phyloP scores from a whole-genome alignment of 2,888 invertebrate genomes.

The Galeopsomyia nigrocyanea region DNA sequence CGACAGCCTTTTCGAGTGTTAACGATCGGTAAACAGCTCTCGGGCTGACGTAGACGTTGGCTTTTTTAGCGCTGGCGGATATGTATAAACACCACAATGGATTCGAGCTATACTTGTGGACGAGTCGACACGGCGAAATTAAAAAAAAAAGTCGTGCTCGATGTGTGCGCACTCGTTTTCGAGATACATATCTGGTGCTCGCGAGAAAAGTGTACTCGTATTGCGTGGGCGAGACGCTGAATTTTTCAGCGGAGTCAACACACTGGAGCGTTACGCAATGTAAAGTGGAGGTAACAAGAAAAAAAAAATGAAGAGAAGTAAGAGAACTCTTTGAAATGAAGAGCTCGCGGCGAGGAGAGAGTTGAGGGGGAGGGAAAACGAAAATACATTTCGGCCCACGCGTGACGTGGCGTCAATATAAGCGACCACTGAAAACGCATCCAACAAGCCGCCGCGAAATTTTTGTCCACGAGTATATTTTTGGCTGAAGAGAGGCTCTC shows the following conservation, averaged over 20 bases:
- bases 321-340: neutral
- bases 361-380: neutral
- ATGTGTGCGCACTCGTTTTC: slow-evolving; percentile 18
- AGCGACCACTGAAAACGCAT: slow-evolving; percentile 9
- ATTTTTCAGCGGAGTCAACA: too few species aligned
- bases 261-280: slow-evolving; percentile 3
- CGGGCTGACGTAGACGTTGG: neutral
- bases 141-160: neutral
- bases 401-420: neutral
- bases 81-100: slow-evolving; percentile 13
- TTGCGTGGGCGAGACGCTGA: neutral
- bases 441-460: slow-evolving; percentile 15
- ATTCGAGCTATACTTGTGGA: too few species aligned
- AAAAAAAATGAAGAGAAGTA: slow-evolving; percentile 4
- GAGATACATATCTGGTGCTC: slow-evolving; percentile 30
- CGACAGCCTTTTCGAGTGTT: too few species aligned
- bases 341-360: too few species aligned
- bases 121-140: neutral
- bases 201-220: slow-evolving; percentile 15
- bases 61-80: slow-evolving; percentile 10
- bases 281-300: neutral
- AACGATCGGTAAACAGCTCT: neutral
- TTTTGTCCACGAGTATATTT: slow-evolving; percentile 34
- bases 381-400: neutral
- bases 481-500: neutral